Evolutionary conservation across 2,797 vertebrate genomes (phyloP), one percentile per base, ranked within the genome.

Genomic region (Vireo griseus): DNA sequence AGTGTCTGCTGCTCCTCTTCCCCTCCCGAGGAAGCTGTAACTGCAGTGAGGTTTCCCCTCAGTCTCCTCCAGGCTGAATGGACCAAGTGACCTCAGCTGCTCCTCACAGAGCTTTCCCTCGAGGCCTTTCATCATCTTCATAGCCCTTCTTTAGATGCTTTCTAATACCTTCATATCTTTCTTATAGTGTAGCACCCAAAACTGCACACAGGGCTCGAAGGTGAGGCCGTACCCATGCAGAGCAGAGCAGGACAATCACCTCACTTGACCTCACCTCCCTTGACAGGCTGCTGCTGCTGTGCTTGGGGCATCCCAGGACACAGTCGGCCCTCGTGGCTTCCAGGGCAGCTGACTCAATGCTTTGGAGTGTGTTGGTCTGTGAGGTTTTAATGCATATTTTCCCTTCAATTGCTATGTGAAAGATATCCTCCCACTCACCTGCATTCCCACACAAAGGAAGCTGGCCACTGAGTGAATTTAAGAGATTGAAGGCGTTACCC

Each of bases 381-480:
- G 86, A 44, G 20, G 37, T 35, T 85, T 94, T 75, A 57, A 86
- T 90, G 79, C 35, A 31, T 90, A 75, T 86, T 95, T 95, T 90
- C 72, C 40, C 40, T 91, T 78, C 73, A 69, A 50, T 78, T 83
- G 75, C 75, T 91, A 55, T 75, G 65, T 86, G 75, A 72, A 92
- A 90, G 33, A 71, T 37, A 77, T 33, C 65, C 42, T 89, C 37
- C 61, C 13, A 4, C 86, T 80, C 74, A 86, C 48, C 17, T 62
- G 42, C 63, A 31, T 81, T 91, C 74, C 37, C 44, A 89, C 81
- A 44, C 44, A 89, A 78, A 88, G 44, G 74, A 93, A 94, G 85
- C 39, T 33, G 62, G 80, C 55, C 71, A 55, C 63, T 59, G 47
- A 86, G 66, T 58, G 44, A 93, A 77, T 1, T 5, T 51, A 61